A percentile compares a stretch with the other conserved stretches of the same genome.
Conservation (phyloP, 30 jellyfish, hydroid and myxozoan genomes). For the Chrysaora quinquecirrha region DNA sequence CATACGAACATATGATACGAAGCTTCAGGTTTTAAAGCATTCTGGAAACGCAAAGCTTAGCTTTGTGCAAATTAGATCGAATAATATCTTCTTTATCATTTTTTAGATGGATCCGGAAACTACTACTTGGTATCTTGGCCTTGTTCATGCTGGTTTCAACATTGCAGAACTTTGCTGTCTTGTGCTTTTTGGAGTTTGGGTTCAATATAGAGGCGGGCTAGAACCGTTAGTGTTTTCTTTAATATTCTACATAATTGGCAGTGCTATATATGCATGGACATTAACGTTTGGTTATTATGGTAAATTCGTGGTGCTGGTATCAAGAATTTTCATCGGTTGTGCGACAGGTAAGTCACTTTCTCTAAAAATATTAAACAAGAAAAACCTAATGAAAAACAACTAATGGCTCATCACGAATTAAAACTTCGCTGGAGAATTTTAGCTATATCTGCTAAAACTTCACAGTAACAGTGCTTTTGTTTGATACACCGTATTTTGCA, state of each 20-base stretch:
- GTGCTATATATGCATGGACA: conserved; percentile 75
- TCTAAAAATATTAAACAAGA: not conserved
- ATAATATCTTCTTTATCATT: too few species aligned
- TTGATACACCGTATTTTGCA: not conserved
- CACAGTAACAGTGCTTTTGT: too few species aligned
- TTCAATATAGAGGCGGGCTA: conserved; percentile 61
- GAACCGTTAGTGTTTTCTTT: conserved; percentile 70
- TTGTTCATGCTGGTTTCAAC: conserved; percentile 78
- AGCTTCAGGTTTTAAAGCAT: too few species aligned
- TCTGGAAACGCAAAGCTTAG: too few species aligned
- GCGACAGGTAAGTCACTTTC: conserved; percentile 64
- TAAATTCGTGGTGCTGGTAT: conserved; percentile 51
- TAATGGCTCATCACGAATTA: not conserved
- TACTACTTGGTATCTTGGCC: conserved; percentile 74
- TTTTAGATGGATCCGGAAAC: conserved; percentile 64
- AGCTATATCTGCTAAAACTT: too few species aligned
- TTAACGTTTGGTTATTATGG: conserved; percentile 65
- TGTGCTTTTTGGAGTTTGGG: conserved; percentile 70
- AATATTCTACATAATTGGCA: conserved; percentile 59
- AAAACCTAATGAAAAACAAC: conserved; percentile 16
- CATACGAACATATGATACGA: too few species aligned
- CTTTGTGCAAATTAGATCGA: too few species aligned
- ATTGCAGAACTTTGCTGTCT: conserved; percentile 57
- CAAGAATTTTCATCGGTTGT: conserved; percentile 73
- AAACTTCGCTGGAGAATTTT: too few species aligned